Percentiles rank a stretch among this genome's conserved stretches.
These are phyloP conservation scores for Ciconia stormi DNA, from an alignment of 2,113 vertebrate genomes.

Conservation along the genomic window DNA sequence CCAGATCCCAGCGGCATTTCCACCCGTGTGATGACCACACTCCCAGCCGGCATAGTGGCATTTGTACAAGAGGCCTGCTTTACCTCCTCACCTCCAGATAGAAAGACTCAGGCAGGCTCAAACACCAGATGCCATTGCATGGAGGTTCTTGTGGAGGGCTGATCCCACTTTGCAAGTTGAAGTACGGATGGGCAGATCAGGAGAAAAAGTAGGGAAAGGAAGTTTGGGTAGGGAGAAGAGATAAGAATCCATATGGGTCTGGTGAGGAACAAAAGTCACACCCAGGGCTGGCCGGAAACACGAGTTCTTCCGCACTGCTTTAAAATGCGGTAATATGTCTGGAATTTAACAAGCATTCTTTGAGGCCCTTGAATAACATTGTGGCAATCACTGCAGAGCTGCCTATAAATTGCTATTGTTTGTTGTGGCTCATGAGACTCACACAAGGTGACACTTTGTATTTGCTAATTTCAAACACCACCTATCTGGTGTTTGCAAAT, in stretches of 20 bases:
- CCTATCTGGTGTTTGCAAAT: background rate
- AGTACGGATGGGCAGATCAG: background rate
- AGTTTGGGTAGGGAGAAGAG: background rate
- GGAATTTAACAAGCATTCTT: background rate
- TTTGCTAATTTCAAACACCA: background rate
- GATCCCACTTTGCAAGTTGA: background rate
- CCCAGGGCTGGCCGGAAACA: background rate
- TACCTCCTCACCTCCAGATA: background rate
- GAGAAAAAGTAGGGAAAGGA: background rate
- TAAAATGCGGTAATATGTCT: background rate
- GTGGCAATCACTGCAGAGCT: background rate
- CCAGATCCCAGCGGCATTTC: background rate
- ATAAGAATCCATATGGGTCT: background rate
- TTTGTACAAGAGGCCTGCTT: background rate
- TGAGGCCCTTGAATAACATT: background rate
- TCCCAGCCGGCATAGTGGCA: background rate
- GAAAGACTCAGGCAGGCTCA: background rate
- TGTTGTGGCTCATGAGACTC: accelerated
- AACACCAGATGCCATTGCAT: background rate
- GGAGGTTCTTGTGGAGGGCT: background rate
- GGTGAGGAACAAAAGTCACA: background rate
- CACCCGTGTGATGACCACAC: background rate
- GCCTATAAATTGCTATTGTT: background rate
- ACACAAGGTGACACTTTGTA: background rate
- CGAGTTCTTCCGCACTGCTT: background rate